Evolutionary conservation across 2,888 invertebrate genomes (phyloP).

Genomic region (Nomada fabriciana): DNA sequence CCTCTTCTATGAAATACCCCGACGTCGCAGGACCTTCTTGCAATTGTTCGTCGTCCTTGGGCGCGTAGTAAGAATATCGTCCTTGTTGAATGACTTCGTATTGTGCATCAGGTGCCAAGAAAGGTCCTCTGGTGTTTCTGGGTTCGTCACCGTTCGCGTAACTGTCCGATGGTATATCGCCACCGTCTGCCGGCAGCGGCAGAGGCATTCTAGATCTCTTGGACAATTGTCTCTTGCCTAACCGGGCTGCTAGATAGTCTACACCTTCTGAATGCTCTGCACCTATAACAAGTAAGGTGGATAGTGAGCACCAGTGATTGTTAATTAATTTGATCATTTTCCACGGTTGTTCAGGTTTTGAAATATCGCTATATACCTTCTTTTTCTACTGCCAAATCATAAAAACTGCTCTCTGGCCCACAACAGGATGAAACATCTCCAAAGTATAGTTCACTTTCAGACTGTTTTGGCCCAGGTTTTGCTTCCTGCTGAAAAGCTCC

Average conservation of each 20-base stretch:
- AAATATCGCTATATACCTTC: constrained; percentile 76
- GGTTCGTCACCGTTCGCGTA: constrained; percentile 77
- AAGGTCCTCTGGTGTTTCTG: constrained; percentile 82
- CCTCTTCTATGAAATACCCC: constrained; percentile 69
- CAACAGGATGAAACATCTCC: constrained; percentile 95
- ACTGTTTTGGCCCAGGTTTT: constrained; percentile 87
- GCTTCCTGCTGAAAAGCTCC: constrained; percentile 90
- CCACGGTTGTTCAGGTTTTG: neutral
- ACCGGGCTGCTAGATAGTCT: constrained; percentile 86
- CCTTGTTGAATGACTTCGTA: constrained; percentile 87
- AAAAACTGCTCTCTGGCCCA: constrained; percentile 86
- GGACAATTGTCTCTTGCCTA: constrained; percentile 87
- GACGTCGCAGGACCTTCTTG: constrained; percentile 73
- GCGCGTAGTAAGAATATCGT: constrained; percentile 77
- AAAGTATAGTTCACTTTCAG: constrained; percentile 94
- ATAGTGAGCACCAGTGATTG: neutral
- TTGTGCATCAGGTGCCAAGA: constrained; percentile 87
- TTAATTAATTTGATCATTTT: no score
- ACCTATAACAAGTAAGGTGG: constrained; percentile 58
- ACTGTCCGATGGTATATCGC: constrained; percentile 76
- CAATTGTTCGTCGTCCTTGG: constrained; percentile 77
- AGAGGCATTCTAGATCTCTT: constrained; percentile 86
- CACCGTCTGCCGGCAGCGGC: constrained; percentile 72
- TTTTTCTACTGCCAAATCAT: constrained; percentile 86
- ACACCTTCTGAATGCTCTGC: constrained; percentile 84